Percentiles rank a stretch among this genome's conserved stretches.
These are phyloP conservation scores for Parazoanthus darwini DNA, from an alignment of 92 coral and sea anemone species.

Conservation along the genomic window DNA sequence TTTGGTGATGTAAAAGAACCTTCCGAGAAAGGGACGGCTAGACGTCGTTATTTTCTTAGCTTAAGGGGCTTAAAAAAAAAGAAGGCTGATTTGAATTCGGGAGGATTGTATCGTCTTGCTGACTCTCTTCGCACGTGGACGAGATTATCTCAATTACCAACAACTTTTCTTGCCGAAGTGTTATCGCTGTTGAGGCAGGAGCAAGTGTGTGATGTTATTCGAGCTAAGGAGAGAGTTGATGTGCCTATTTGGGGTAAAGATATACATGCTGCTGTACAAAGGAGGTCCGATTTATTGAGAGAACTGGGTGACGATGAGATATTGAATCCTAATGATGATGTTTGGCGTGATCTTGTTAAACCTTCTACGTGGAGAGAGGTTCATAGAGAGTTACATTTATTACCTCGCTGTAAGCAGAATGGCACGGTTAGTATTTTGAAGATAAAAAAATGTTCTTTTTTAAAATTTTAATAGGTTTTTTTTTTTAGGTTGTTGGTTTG, in stretches of 20 bases:
- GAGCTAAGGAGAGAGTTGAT: not conserved
- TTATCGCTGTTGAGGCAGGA: not conserved
- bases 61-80: not conserved
- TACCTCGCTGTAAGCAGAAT: no score
- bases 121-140: slow-evolving; percentile 10
- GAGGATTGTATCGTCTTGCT: slow-evolving; percentile 11
- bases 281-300: no score
- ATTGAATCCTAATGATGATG: no score
- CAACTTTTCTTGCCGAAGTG: not conserved
- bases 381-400: no score
- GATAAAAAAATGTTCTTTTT: not conserved
- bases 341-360: no score
- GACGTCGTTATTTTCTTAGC: not conserved
- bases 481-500: not conserved
- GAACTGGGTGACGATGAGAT: no score
- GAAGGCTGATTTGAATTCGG: slow-evolving; percentile 9
- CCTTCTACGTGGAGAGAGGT: no score
- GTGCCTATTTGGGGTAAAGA: no score
- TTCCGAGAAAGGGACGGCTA: no score
- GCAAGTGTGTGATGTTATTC: not conserved
- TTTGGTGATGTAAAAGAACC: no score
- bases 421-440: no score
- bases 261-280: no score
- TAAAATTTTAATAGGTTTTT: not conserved
- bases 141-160: slow-evolving; percentile 1